phyloP scores from a whole-genome alignment of 2,113 vertebrate species.

The Indicator indicator region DNA sequence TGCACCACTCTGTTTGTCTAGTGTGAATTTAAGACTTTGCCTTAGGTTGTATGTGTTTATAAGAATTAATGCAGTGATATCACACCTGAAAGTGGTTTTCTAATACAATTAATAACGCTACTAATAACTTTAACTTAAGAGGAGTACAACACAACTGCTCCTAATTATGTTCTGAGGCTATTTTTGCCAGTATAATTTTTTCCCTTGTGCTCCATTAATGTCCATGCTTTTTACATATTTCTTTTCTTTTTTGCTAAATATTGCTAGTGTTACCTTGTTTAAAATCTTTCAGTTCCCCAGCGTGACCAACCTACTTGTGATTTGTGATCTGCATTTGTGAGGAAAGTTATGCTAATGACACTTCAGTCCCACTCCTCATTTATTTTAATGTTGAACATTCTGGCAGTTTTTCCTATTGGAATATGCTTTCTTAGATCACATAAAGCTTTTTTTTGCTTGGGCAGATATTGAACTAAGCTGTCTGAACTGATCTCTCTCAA shows the following conservation, averaged over 20 bases:
- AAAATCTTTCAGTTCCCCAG: neutral
- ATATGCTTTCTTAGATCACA: neutral
- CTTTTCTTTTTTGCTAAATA: neutral
- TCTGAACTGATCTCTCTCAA: neutral
- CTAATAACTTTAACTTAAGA: neutral
- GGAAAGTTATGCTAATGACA: neutral
- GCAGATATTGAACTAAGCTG: neutral
- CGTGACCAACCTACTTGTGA: neutral
- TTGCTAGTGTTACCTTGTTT: neutral
- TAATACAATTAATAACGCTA: neutral
- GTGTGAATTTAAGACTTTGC: neutral
- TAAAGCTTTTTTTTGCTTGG: neutral
- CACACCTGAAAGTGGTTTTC: neutral
- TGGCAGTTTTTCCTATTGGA: neutral
- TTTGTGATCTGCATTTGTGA: neutral
- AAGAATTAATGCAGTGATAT: neutral
- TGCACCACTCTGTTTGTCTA: neutral
- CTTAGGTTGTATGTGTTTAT: neutral
- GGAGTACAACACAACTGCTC: neutral
- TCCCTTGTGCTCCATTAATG: neutral
- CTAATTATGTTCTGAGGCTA: neutral
- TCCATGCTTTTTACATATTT: neutral
- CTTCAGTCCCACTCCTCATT: neutral
- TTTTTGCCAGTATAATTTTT: neutral
- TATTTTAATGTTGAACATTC: neutral